Base-by-base conservation (phyloP, 37 sponge, comb jelly and placozoan species). In the Ephydatia muelleri region DNA sequence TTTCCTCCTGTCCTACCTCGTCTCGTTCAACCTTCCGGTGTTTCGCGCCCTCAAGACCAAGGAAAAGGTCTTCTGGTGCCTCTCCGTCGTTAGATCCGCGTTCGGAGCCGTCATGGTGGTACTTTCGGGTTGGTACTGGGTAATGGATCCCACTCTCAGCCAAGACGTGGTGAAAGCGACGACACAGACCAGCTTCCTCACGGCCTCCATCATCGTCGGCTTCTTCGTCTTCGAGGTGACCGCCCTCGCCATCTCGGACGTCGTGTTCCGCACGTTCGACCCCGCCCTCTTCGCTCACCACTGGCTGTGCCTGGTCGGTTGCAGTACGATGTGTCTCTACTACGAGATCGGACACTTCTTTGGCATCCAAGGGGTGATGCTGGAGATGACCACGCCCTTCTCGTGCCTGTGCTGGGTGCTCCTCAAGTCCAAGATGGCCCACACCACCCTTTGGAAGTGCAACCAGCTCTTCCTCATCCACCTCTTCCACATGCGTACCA, bases 301-400 rank as follows among this genome's bases (percentile, higher is more conserved):
- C 57, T 32, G 39, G 8, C 83, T 90, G 25, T 49, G 82, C 22
- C 81, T 86, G 0, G 14, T 81, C 48, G 84, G 87, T 1, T 67
- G 73, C 34, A 49, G 75, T 26, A 73, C 37, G 13, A 68, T 72
- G 25, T 38, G 49, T 21, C 72, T 79, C 5, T 77, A 81, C 43
- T 85, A 78, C 32, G 80, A 67, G 25, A 81, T 38, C 0, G 76
- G 28, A 16, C 91, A 90, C 72, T 90, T 72, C 80, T 80, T 86
- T 81, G 86, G 48, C n/a, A 38, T 81, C 22, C 48, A 81, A 0
- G 91, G 84, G 3, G 64, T 79, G n/a, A 34, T 90, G 37, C 86
- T 90, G 23, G 91, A 90, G 32, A 81, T 90, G 87, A 86, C 87
- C 23, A 90, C 91, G 12, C 91, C 91, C 2, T 90, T 90, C 68